Conservation (phyloP, 2,888 invertebrate genomes). For the Ramazzottius varieornatus region DNA sequence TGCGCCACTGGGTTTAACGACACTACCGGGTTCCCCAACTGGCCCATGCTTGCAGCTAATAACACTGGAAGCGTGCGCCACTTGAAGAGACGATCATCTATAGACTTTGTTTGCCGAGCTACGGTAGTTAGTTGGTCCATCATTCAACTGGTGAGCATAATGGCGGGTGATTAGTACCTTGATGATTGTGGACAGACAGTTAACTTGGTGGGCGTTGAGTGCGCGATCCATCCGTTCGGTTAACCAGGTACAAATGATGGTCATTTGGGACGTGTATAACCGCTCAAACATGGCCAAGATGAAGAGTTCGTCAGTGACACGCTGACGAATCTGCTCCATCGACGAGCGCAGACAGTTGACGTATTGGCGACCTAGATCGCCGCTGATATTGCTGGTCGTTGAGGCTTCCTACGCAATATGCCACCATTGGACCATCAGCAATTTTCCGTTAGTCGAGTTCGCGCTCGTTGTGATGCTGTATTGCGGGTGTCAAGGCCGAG, state of each 20-base stretch:
- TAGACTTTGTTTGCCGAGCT: no score
- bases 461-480: no score
- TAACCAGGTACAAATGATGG: conserved; percentile 74
- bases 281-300: conserved; percentile 54
- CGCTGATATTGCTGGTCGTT: conserved; percentile 34
- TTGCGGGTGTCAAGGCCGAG: no score
- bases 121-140: no score
- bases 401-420: neutral
- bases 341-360: conserved; percentile 90
- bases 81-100: no score
- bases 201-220: conserved; percentile 83
- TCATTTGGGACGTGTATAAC: conserved; percentile 85
- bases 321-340: conserved; percentile 89
- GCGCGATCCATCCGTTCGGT: conserved; percentile 70
- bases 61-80: no score
- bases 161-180: conserved; percentile 34
- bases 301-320: conserved; percentile 64
- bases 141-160: no score
- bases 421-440: no score
- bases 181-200: conserved; percentile 77
- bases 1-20: no score
- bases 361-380: conserved; percentile 88
- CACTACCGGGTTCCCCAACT: no score
- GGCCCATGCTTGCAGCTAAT: no score
- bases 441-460: no score